Evolutionary conservation across 2,113 vertebrate genomes (phyloP).

Genomic region (Gallinago media): DNA sequence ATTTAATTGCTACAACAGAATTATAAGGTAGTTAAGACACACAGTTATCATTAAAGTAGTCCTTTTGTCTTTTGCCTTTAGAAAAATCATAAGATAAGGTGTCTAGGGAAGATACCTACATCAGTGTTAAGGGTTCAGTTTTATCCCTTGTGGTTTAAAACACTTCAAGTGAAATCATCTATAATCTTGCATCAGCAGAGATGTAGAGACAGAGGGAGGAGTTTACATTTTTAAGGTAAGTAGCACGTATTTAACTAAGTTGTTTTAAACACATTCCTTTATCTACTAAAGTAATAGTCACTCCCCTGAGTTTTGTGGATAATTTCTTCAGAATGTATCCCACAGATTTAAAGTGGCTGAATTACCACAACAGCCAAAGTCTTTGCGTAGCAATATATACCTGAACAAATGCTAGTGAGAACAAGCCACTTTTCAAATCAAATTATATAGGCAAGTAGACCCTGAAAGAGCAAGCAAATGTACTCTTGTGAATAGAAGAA

Average conservation of each 20-base stretch:
- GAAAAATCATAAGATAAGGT: not conserved
- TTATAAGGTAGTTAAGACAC: constrained; percentile 8
- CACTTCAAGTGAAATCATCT: not conserved
- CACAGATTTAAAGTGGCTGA: not conserved
- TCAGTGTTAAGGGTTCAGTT: not conserved
- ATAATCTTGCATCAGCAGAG: not conserved
- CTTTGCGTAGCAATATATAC: not conserved
- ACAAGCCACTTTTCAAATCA: not conserved
- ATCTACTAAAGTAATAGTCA: not conserved
- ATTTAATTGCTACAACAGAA: constrained; percentile 2
- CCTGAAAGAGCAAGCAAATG: not conserved
- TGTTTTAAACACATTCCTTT: not conserved
- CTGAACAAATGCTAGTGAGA: not conserved
- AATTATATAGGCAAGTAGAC: not conserved
- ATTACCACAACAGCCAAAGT: not conserved
- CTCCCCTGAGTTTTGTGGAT: not conserved
- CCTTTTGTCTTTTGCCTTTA: not conserved
- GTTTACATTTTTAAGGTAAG: not conserved
- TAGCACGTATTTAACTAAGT: not conserved
- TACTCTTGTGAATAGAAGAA: not conserved
- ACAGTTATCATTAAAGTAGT: not conserved
- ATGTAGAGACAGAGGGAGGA: not conserved
- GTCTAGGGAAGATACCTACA: not conserved
- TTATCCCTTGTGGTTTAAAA: not conserved
- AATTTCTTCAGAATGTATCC: not conserved